A percentile compares a stretch with the other conserved stretches of the same genome.
Conservation (phyloP, 1,140 invertebrate species). For the Drosophila bipectinata region DNA sequence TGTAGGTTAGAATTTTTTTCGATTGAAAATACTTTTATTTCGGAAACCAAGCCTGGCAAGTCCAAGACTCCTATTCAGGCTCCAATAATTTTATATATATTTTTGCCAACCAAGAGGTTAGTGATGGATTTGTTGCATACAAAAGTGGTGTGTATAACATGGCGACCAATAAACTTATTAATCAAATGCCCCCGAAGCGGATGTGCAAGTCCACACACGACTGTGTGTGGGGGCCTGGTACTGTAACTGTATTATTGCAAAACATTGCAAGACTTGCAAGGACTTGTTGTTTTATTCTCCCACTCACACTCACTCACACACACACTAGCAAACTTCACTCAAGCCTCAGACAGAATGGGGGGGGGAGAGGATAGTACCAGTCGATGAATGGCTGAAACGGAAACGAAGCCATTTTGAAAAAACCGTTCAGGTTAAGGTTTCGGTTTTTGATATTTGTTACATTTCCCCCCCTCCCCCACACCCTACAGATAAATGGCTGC, state of each 20-base stretch:
- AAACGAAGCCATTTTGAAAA: slow-evolving; percentile 74
- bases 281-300: not conserved
- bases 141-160: slow-evolving; percentile 77
- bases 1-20: no score
- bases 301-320: not conserved
- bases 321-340: no score
- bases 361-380: not conserved
- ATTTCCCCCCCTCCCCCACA: slow-evolving; percentile 8
- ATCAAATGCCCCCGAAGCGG: slow-evolving; percentile 32
- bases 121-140: slow-evolving; percentile 68
- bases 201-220: slow-evolving; percentile 2
- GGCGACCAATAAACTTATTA: slow-evolving; percentile 60
- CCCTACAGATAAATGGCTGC: slow-evolving; percentile 70
- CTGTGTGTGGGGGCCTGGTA: not conserved
- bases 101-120: slow-evolving; percentile 8
- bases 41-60: no score
- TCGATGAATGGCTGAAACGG: slow-evolving; percentile 12
- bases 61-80: no score
- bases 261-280: not conserved
- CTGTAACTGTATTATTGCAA: slow-evolving; percentile 8
- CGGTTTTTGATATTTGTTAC: slow-evolving; percentile 17
- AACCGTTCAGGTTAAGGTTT: slow-evolving; percentile 67
- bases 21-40: no score
- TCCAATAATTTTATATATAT: not conserved
- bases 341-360: no score